Evolutionary conservation across 1,140 invertebrate species (phyloP).

Genomic region (Drosophila setifemur): DNA sequence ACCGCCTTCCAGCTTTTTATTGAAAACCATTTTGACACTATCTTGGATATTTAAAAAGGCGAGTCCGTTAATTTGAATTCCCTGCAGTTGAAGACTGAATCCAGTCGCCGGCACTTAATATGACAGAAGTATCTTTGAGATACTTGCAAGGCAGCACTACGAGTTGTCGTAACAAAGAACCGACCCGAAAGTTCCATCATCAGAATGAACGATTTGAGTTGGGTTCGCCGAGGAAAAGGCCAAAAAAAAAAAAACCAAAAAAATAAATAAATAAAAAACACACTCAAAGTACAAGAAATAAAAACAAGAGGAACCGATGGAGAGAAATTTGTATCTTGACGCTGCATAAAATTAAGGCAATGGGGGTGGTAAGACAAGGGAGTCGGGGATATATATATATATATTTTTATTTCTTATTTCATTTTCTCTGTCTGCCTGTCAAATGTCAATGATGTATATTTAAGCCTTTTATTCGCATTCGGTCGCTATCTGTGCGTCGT

Average conservation of each 20-base stretch:
- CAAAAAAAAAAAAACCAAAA: background rate
- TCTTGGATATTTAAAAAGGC: background rate
- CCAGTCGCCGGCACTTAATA: background rate
- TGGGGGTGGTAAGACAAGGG: constrained; percentile 1
- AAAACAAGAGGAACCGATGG: background rate
- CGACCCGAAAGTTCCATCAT: background rate
- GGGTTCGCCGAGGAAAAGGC: background rate
- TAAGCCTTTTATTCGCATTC: constrained; percentile 36
- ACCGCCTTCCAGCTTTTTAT: too few relatives aligned
- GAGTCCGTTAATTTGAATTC: constrained; percentile 4
- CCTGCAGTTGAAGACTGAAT: background rate
- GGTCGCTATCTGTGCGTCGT: too few relatives aligned
- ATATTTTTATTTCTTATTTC: background rate
- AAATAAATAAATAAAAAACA: background rate
- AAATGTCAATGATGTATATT: constrained; percentile 67
- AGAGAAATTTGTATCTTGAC: constrained; percentile 43
- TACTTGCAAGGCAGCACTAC: background rate
- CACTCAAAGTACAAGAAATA: too few relatives aligned
- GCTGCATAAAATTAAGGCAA: constrained; percentile 60
- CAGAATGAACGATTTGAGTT: constrained; percentile 25
- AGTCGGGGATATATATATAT: too few relatives aligned
- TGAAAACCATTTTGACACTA: too few relatives aligned
- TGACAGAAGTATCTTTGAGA: constrained; percentile 10
- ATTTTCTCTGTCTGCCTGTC: constrained; percentile 51
- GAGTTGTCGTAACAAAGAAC: background rate